Percentiles rank a stretch among this genome's conserved stretches.
phyloP scores from a whole-genome alignment of 92 coral and sea anemone species.

The Desmophyllum pertusum region DNA sequence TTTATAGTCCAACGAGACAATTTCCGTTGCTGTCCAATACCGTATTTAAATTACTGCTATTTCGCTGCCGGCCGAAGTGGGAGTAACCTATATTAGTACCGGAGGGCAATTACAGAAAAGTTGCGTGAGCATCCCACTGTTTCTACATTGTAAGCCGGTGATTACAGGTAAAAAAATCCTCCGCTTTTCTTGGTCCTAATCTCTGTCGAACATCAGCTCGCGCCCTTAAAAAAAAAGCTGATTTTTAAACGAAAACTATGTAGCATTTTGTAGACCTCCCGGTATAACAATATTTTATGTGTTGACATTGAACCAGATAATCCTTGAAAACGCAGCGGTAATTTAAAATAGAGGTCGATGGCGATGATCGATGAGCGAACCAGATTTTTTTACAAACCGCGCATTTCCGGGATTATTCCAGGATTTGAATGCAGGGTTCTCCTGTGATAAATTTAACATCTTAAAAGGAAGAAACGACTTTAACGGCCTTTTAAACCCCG shows the following conservation, averaged over 20 bases:
- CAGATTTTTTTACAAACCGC: background rate
- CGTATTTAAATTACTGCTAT: background rate
- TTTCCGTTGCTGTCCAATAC: background rate
- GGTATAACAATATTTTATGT: slow-evolving; percentile 11
- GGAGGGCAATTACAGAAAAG: background rate
- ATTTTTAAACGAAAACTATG: background rate
- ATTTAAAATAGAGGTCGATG: background rate
- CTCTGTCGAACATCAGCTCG: background rate
- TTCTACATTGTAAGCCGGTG: background rate
- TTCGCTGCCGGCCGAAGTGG: background rate
- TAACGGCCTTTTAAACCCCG: background rate
- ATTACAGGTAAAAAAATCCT: background rate
- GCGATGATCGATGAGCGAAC: background rate
- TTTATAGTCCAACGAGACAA: slow-evolving; percentile 4
- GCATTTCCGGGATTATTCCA: background rate
- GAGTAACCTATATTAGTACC: background rate
- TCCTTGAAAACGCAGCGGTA: background rate
- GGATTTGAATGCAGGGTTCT: background rate
- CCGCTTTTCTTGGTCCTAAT: background rate
- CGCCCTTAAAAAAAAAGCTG: background rate
- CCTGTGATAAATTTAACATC: background rate
- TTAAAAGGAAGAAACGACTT: background rate
- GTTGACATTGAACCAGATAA: background rate
- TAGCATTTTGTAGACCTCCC: background rate
- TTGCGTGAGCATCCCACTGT: background rate